Percentiles rank a stretch among this genome's conserved stretches.
phyloP scores from a whole-genome alignment of 2,113 vertebrate species.

The Aleadryas rufinucha region DNA sequence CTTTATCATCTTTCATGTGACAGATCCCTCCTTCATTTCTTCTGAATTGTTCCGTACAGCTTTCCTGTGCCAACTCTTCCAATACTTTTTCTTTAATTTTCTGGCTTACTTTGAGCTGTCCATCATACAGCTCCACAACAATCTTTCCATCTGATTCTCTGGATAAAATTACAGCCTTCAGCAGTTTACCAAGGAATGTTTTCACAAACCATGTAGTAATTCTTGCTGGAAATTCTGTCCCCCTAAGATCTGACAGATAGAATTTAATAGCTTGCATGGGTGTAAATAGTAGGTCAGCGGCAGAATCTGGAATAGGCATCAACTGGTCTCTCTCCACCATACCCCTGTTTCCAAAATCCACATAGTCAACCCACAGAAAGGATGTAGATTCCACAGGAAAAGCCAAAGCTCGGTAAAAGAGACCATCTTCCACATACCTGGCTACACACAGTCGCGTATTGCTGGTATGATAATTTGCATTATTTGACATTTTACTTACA shows the following conservation, averaged over 20 bases:
- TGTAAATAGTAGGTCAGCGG: constrained; percentile 76
- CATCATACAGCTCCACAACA: constrained; percentile 82
- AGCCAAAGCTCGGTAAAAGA: constrained; percentile 81
- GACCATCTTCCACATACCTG: constrained; percentile 80
- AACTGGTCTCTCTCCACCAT: constrained; percentile 76
- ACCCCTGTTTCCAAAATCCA: constrained; percentile 87
- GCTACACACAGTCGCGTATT: constrained; percentile 76
- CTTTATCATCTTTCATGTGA: background rate
- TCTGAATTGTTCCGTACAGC: fast-evolving
- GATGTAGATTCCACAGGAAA: constrained; percentile 64
- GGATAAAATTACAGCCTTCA: constrained; percentile 76
- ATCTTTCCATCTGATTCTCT: constrained; percentile 77
- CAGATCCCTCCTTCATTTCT: background rate
- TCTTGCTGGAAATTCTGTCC: constrained; percentile 62
- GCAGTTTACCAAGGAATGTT: constrained; percentile 69
- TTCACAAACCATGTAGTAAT: constrained; percentile 79
- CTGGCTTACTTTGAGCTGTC: constrained; percentile 76
- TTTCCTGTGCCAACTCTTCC: background rate
- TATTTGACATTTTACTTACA: constrained; percentile 51
- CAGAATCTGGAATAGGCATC: constrained; percentile 76
- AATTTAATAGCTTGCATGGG: constrained; percentile 91
- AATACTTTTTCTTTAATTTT: constrained; percentile 78
- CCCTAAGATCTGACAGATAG: constrained; percentile 71
- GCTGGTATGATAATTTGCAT: background rate
- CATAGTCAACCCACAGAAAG: constrained; percentile 79